A percentile compares a stretch with the other conserved stretches of the same genome.
Evolutionary conservation across 2,888 invertebrate genomes (phyloP).

Genomic region (Pteria penguin): DNA sequence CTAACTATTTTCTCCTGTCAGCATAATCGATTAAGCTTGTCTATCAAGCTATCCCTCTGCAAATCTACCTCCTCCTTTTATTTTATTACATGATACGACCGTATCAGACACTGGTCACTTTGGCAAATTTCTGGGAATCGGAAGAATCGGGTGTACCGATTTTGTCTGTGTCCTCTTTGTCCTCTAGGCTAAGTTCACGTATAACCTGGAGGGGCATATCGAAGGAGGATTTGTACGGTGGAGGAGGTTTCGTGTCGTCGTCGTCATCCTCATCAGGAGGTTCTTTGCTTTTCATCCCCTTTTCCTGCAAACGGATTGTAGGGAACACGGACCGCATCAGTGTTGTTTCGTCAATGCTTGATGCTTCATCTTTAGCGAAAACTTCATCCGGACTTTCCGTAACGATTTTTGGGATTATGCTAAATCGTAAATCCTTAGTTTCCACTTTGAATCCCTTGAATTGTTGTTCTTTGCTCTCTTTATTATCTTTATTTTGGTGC

Average conservation of each 20-base stretch:
- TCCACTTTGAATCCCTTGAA: slow-evolving; percentile 31
- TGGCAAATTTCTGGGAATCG: slow-evolving; percentile 57
- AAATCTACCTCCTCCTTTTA: neutral
- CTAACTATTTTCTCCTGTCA: neutral
- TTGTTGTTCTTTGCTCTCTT: neutral
- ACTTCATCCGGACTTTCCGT: slow-evolving; percentile 33
- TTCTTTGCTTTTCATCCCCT: neutral
- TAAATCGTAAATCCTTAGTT: slow-evolving; percentile 59
- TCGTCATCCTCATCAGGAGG: neutral
- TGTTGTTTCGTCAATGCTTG: slow-evolving; percentile 16
- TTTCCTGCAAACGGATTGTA: slow-evolving; percentile 29
- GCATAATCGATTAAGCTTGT: neutral
- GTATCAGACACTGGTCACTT: slow-evolving; percentile 63
- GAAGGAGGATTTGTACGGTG: slow-evolving; percentile 42
- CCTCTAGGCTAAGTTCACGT: slow-evolving; percentile 55
- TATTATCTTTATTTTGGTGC: neutral
- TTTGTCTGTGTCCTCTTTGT: slow-evolving; percentile 54
- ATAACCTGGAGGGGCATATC: slow-evolving; percentile 41
- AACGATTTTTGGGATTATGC: slow-evolving; percentile 35
- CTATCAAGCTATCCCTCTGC: neutral
- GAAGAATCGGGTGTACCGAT: slow-evolving; percentile 58
- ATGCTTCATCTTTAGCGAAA: slow-evolving; percentile 15
- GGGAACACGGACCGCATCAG: slow-evolving; percentile 25
- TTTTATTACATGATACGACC: neutral
- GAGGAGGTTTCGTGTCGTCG: slow-evolving; percentile 4